Conservation (phyloP, 2,888 invertebrate genomes). For the Branchipolynoe longqiensis region DNA sequence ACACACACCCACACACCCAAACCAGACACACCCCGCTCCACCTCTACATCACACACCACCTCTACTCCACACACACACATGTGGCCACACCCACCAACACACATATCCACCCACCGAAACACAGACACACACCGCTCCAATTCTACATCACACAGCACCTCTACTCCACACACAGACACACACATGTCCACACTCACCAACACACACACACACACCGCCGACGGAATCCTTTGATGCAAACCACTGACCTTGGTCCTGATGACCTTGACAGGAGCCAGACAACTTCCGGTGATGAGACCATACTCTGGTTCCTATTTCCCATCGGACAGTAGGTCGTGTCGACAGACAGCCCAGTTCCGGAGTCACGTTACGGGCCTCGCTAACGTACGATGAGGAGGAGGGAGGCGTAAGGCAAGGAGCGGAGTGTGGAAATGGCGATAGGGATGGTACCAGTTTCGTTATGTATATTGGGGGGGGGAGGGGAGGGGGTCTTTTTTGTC, state of each 20-base stretch:
- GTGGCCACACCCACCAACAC: neutral
- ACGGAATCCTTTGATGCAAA: constrained; percentile 14
- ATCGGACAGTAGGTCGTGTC: neutral
- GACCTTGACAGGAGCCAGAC: constrained; percentile 37
- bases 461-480: too few relatives aligned
- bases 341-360: neutral
- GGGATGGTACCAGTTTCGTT: too few relatives aligned
- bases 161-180: too few relatives aligned
- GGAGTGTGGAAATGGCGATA: too few relatives aligned
- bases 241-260: constrained; percentile 45
- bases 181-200: neutral
- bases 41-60: neutral
- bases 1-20: too few relatives aligned
- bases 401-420: neutral
- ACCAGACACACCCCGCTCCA: too few relatives aligned
- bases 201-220: constrained; percentile 6
- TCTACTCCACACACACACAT: neutral
- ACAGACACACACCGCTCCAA: too few relatives aligned
- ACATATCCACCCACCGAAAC: too few relatives aligned
- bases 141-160: too few relatives aligned
- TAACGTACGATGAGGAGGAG: neutral
- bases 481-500: too few relatives aligned
- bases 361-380: neutral
- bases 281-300: constrained; percentile 39
- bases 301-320: constrained; percentile 27